Conservation (phyloP, 2,888 invertebrate genomes). For the Tenthredo scrophulariae region DNA sequence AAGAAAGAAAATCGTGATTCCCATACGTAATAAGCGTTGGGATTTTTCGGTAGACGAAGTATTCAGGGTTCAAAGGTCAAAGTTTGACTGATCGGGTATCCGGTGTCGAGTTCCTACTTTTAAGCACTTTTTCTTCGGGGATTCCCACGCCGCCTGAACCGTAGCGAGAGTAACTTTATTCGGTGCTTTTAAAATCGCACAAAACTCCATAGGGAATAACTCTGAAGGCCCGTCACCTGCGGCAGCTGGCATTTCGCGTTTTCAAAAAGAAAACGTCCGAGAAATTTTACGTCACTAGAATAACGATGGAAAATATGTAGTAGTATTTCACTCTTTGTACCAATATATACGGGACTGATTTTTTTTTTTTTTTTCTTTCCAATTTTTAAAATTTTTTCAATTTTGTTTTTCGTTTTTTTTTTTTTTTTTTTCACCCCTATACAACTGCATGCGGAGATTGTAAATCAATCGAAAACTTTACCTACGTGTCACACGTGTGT, state of each 20-base stretch:
- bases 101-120: constrained; percentile 20
- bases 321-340: not conserved
- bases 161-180: constrained; percentile 14
- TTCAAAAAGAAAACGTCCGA: constrained; percentile 19
- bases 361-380: too few species aligned
- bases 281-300: constrained; percentile 4
- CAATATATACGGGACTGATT: not conserved
- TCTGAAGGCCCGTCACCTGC: not conserved
- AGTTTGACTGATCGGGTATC: constrained; percentile 44
- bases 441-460: too few species aligned
- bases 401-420: too few species aligned
- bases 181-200: constrained; percentile 32
- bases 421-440: too few species aligned
- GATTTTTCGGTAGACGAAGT: not conserved
- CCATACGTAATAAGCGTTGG: not conserved
- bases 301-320: not conserved
- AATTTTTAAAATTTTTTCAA: too few species aligned
- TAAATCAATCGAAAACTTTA: too few species aligned
- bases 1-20: not conserved
- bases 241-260: not conserved
- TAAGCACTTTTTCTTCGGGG: constrained; percentile 34
- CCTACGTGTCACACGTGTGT: too few species aligned
- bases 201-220: constrained; percentile 24
- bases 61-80: constrained; percentile 8
- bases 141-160: not conserved